Percentiles rank a stretch among this genome's conserved stretches.
Conservation (phyloP, 2,113 vertebrate species). For the Arothron firmamentum region DNA sequence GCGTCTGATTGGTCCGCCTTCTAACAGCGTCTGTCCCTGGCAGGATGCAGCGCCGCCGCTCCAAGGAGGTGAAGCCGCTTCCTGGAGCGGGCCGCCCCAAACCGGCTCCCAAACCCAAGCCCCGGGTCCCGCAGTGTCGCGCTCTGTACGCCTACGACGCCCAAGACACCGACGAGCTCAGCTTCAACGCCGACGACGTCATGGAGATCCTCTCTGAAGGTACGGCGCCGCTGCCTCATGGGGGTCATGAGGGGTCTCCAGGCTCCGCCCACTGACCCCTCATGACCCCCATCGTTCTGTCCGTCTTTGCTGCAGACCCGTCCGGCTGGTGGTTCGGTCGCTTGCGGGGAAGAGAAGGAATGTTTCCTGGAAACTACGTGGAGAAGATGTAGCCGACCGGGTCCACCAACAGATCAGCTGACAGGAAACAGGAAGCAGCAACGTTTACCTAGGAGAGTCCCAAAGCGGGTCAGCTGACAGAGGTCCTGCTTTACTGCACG, state of each 20-base stretch:
- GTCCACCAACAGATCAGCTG: constrained; percentile 1
- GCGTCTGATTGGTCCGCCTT: neutral
- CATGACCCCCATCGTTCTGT: neutral
- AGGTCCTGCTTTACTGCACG: no score
- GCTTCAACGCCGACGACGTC: constrained; percentile 78
- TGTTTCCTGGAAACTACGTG: constrained; percentile 84
- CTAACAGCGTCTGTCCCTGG: neutral
- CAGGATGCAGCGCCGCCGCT: constrained; percentile 76
- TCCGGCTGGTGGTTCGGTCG: constrained; percentile 83
- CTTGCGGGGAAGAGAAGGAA: constrained; percentile 77
- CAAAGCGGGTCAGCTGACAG: no score
- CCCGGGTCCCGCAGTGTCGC: constrained; percentile 72
- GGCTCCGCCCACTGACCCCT: no score
- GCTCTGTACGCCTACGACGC: constrained; percentile 83
- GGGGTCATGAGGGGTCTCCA: no score
- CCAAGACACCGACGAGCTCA: constrained; percentile 83
- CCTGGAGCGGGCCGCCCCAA: constrained; percentile 76
- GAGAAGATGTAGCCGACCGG: constrained; percentile 73
- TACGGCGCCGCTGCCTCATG: constrained; percentile 25
- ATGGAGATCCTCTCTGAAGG: constrained; percentile 80
- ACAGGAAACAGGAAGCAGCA: constrained; percentile 6
- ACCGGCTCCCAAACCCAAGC: constrained; percentile 71
- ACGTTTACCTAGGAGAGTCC: neutral
- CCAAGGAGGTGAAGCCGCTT: constrained; percentile 76
- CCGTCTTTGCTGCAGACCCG: constrained; percentile 60